phyloP scores from a whole-genome alignment of 2,113 vertebrate species.

The Upupa epops region DNA sequence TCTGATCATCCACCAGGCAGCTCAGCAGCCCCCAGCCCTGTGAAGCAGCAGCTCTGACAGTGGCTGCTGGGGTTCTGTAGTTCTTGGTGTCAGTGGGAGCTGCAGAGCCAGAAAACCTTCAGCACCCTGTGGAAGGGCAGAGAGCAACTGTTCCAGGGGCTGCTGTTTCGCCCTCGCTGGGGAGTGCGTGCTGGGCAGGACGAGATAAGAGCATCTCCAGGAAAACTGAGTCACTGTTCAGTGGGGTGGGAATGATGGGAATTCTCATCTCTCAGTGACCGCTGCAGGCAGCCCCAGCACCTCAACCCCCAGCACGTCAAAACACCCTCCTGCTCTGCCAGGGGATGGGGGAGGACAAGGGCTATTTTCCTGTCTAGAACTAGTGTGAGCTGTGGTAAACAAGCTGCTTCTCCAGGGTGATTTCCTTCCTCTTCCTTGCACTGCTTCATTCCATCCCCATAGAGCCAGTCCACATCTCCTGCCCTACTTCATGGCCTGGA shows the following conservation, averaged over 20 bases:
- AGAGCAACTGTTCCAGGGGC: background rate
- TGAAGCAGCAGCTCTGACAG: accelerated
- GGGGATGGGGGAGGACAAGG: background rate
- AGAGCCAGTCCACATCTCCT: background rate
- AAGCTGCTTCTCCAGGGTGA: background rate
- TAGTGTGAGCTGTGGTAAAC: background rate
- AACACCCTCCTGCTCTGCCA: background rate
- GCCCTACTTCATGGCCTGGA: background rate
- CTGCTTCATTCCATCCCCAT: background rate
- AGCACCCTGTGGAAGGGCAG: background rate
- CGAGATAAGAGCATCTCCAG: constrained; percentile 27
- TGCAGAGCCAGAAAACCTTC: background rate
- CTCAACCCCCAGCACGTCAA: background rate
- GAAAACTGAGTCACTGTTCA: background rate
- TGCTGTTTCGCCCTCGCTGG: background rate
- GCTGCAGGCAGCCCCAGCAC: background rate
- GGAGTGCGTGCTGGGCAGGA: background rate
- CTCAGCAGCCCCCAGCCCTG: background rate
- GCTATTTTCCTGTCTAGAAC: background rate
- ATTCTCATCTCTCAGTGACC: accelerated
- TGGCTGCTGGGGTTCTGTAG: accelerated
- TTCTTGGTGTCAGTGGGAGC: background rate
- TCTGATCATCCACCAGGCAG: background rate
- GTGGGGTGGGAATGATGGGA: background rate
- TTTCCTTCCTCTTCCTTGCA: background rate